Percentiles rank a stretch among this genome's conserved stretches.
These are phyloP conservation scores for Eumaeus atala DNA, from an alignment of 1,140 invertebrate genomes.

Conservation along the genomic window DNA sequence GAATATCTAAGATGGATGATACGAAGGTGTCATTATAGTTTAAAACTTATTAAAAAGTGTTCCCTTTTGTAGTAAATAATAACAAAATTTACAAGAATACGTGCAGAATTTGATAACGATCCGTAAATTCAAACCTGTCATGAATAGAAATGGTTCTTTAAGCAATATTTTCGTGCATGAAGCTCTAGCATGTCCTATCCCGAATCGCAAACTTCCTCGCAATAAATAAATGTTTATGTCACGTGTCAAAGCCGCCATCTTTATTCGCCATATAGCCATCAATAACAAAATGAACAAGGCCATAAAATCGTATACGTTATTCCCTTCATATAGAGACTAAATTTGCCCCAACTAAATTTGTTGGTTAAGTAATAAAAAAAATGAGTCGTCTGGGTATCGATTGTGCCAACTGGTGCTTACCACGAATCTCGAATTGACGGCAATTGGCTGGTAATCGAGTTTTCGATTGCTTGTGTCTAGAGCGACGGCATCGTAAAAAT, in stretches of 20 bases:
- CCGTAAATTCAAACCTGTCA: slow-evolving; percentile 43
- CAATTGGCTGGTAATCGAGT: slow-evolving; percentile 52
- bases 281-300: slow-evolving; percentile 22
- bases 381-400: slow-evolving; percentile 54
- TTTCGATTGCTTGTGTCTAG: slow-evolving; percentile 44
- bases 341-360: slow-evolving; percentile 29
- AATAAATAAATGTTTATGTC: slow-evolving; percentile 66
- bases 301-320: slow-evolving; percentile 33
- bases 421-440: slow-evolving; percentile 57
- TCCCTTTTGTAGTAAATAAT: background rate
- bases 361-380: slow-evolving; percentile 51
- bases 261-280: slow-evolving; percentile 28
- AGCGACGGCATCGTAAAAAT: slow-evolving; percentile 11
- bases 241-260: slow-evolving; percentile 62
- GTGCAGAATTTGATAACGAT: slow-evolving; percentile 21
- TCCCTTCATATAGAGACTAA: slow-evolving; percentile 40
- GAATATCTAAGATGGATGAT: no score
- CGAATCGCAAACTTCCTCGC: slow-evolving; percentile 56
- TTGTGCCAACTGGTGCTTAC: slow-evolving; percentile 69
- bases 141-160: slow-evolving; percentile 62
- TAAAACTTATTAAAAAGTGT: no score
- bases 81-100: slow-evolving; percentile 18
- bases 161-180: slow-evolving; percentile 54
- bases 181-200: slow-evolving; percentile 57
- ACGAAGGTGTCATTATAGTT: no score